Percentiles rank a stretch among this genome's conserved stretches.
phyloP scores from a whole-genome alignment of 2,797 vertebrate species.

The Martes flavigula region DNA sequence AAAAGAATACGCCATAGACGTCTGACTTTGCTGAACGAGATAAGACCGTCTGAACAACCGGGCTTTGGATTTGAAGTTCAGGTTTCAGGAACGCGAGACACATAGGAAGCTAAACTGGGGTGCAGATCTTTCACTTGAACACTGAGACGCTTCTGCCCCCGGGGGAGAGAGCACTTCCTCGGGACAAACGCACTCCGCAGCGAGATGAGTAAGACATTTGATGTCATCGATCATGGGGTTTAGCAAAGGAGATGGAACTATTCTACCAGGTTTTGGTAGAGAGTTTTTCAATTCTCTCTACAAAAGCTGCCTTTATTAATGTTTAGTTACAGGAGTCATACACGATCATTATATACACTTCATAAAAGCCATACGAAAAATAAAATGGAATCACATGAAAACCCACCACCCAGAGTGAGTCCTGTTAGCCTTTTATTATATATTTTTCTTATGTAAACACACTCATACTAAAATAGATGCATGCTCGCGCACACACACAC shows the following conservation, averaged over 20 bases:
- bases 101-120: not conserved
- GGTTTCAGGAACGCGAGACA: not conserved
- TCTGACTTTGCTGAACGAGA: not conserved
- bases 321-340: not conserved
- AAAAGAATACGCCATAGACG: not conserved
- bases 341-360: not conserved
- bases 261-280: not conserved
- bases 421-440: not conserved
- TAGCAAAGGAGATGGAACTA: not conserved
- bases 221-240: not conserved
- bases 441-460: not conserved
- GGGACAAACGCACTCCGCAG: accelerated
- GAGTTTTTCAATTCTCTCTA: not conserved
- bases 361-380: not conserved
- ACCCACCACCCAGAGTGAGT: not conserved
- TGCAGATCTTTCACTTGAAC: not conserved
- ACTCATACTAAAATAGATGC: not conserved
- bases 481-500: not conserved
- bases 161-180: accelerated
- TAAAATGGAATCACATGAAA: not conserved
- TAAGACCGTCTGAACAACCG: not conserved
- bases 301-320: not conserved
- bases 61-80: not conserved
- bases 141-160: not conserved
- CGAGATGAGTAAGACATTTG: not conserved